A percentile compares a stretch with the other conserved stretches of the same genome.
phyloP scores from a whole-genome alignment of 92 coral and sea anemone species.

The Zoanthus gigantus region DNA sequence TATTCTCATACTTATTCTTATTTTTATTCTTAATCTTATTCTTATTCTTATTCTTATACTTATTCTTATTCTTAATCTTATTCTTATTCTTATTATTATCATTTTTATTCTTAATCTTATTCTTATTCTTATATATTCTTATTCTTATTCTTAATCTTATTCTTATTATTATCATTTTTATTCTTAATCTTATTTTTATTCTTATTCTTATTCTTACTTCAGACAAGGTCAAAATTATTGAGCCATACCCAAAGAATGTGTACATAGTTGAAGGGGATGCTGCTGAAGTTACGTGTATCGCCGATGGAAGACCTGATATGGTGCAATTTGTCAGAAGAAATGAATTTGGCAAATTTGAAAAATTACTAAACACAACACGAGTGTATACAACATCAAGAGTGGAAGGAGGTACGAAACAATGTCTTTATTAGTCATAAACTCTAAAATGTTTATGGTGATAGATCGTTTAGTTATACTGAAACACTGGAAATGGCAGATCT shows the following conservation, averaged over 20 bases:
- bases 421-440: not conserved
- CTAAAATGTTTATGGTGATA: not conserved
- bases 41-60: no score
- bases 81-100: no score
- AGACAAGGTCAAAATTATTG: slow-evolving; percentile 17
- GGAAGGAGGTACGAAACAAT: not conserved
- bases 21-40: no score
- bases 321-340: slow-evolving; percentile 30
- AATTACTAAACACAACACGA: slow-evolving; percentile 17
- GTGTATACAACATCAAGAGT: not conserved
- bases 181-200: no score
- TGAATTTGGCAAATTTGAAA: slow-evolving; percentile 3
- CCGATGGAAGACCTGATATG: not conserved
- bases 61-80: no score
- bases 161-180: no score
- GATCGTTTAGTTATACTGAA: no score
- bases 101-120: no score
- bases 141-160: no score
- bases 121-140: no score
- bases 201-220: not conserved
- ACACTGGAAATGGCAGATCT: no score
- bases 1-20: no score
- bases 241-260: slow-evolving; percentile 15
- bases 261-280: slow-evolving; percentile 22
- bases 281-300: slow-evolving; percentile 13